phyloP scores from a whole-genome alignment of 64 coral and sea anemone species.

The Stichodactyla helianthus region DNA sequence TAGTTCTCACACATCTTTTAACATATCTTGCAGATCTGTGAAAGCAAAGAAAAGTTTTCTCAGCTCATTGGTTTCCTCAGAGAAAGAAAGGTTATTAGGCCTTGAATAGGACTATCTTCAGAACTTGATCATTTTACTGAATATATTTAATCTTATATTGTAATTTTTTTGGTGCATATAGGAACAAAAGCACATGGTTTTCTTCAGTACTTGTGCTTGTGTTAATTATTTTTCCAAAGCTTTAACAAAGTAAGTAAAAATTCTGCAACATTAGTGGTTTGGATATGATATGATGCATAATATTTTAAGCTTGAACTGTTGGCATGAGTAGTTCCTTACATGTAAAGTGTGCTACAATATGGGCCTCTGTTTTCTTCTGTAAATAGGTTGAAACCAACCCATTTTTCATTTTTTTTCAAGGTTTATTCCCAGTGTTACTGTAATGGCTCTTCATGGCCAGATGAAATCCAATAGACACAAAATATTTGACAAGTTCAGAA shows the following conservation, averaged over 20 bases:
- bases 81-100: constrained; percentile 64
- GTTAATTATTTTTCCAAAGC: constrained; percentile 88
- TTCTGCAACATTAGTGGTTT: background rate
- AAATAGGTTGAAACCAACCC: background rate
- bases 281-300: too few relatives aligned
- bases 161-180: constrained; percentile 22
- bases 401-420: constrained; percentile 4
- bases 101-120: background rate
- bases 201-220: constrained; percentile 94
- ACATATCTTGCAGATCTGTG: constrained; percentile 41
- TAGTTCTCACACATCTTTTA: background rate
- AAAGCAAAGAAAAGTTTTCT: constrained; percentile 80
- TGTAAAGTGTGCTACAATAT: too few relatives aligned
- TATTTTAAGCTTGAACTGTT: too few relatives aligned
- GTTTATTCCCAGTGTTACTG: constrained; percentile 50
- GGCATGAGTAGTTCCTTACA: too few relatives aligned
- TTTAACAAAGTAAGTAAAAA: constrained; percentile 55
- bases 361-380: too few relatives aligned
- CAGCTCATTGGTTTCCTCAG: constrained; percentile 67
- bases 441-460: constrained; percentile 90
- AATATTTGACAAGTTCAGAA: constrained; percentile 90
- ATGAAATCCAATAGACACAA: constrained; percentile 92
- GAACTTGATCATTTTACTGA: too few relatives aligned
- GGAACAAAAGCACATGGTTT: constrained; percentile 82
- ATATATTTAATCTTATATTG: background rate